Conservation (phyloP, 35 echinoderm and acorn worm genomes). For the Eucidaris tribuloides region DNA sequence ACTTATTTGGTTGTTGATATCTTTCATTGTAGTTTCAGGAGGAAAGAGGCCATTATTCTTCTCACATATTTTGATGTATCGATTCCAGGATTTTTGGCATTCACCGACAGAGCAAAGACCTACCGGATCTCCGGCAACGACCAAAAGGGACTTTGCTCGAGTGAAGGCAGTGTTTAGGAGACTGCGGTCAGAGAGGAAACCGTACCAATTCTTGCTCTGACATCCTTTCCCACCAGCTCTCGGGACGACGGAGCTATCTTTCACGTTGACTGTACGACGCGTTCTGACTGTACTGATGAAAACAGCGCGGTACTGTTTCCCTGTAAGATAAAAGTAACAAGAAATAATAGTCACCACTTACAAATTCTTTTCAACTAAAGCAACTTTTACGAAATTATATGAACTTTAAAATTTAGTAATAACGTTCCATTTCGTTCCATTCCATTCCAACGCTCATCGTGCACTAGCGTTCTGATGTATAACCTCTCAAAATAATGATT, state of each 20-base stretch:
- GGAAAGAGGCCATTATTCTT: constrained; percentile 57
- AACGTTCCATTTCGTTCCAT: too few species aligned
- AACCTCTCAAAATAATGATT: too few species aligned
- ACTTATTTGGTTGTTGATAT: constrained; percentile 60
- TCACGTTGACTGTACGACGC: constrained; percentile 38
- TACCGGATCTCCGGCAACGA: constrained; percentile 80
- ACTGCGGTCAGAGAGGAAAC: constrained; percentile 79
- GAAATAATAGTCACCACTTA: neutral
- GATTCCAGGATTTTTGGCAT: constrained; percentile 81
- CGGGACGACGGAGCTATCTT: constrained; percentile 62
- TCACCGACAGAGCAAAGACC: constrained; percentile 79
- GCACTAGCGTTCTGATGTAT: too few species aligned
- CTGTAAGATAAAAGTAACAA: constrained; percentile 25
- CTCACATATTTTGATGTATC: constrained; percentile 76
- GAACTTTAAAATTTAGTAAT: too few species aligned
- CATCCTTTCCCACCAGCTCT: neutral
- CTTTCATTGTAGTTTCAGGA: constrained; percentile 26
- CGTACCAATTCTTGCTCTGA: constrained; percentile 69
- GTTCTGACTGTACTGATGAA: constrained; percentile 89
- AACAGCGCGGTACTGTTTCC: constrained; percentile 86
- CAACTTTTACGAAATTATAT: too few species aligned
- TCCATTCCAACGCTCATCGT: too few species aligned
- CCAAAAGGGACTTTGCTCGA: constrained; percentile 72
- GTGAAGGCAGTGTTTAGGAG: constrained; percentile 91
- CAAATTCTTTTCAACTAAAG: too few species aligned